Percentiles rank a stretch among this genome's conserved stretches.
Evolutionary conservation across 2,797 vertebrate genomes (phyloP).

Genomic region (Morelia viridis): DNA sequence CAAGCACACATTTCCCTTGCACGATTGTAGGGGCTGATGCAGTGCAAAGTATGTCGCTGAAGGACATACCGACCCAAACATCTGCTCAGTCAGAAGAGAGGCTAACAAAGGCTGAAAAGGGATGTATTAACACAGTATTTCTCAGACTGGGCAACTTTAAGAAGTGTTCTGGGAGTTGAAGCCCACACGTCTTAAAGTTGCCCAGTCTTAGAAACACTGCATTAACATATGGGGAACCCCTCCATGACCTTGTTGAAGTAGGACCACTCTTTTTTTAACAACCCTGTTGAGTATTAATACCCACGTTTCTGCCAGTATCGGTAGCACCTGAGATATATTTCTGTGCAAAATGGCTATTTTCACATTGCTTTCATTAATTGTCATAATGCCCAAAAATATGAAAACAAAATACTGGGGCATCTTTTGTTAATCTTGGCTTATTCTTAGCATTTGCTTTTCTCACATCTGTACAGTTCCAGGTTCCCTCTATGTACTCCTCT

Average conservation of each 20-base stretch:
- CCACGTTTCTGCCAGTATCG: no score
- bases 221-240: not conserved
- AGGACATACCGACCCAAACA: not conserved
- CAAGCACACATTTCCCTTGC: not conserved
- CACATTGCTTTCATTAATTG: constrained; percentile 3
- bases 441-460: not conserved
- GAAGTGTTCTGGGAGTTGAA: no score
- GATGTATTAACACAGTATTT: not conserved
- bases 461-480: not conserved
- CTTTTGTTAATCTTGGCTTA: not conserved
- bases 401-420: not conserved
- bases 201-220: not conserved
- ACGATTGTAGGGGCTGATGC: not conserved
- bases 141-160: not conserved
- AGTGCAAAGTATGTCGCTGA: not conserved
- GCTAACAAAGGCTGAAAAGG: not conserved
- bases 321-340: not conserved
- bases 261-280: not conserved
- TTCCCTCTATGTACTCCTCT: not conserved
- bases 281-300: not conserved
- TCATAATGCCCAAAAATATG: not conserved
- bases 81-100: not conserved
- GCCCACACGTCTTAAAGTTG: not conserved
- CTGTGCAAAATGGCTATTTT: not conserved
- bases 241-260: not conserved